Conservation (phyloP, 1,140 invertebrate species). For the Trichonephila clavata region DNA sequence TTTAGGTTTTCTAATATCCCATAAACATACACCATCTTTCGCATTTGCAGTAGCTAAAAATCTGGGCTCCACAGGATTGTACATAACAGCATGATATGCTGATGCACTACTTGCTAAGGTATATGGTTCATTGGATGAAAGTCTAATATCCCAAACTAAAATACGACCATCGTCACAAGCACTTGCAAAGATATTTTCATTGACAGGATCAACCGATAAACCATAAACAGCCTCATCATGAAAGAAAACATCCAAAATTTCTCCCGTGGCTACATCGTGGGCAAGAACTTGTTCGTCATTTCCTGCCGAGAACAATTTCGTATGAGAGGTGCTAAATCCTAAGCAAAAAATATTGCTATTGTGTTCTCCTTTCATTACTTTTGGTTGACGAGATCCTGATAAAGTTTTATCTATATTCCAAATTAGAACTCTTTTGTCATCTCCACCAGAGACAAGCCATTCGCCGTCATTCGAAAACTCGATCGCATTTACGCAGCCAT, state of each 20-base stretch:
- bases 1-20: constrained; percentile 92
- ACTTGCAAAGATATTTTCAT: constrained; percentile 91
- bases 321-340: constrained; percentile 89
- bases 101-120: constrained; percentile 86
- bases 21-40: constrained; percentile 92
- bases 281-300: constrained; percentile 96
- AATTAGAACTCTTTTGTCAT: constrained; percentile 93
- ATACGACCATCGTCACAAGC: constrained; percentile 95
- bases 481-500: constrained; percentile 97
- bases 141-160: constrained; percentile 91
- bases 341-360: constrained; percentile 96
- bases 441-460: constrained; percentile 93
- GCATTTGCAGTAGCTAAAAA: constrained; percentile 93
- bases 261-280: constrained; percentile 88
- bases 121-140: constrained; percentile 83
- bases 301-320: constrained; percentile 93
- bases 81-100: constrained; percentile 94
- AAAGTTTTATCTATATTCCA: constrained; percentile 92
- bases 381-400: constrained; percentile 83
- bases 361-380: constrained; percentile 90
- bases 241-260: constrained; percentile 88
- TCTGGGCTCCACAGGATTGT: constrained; percentile 91
- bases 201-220: constrained; percentile 91
- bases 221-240: constrained; percentile 95
- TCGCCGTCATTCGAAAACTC: constrained; percentile 95